Base-by-base conservation (phyloP, 2,797 vertebrate genomes). In the Etheostoma perlongum region DNA sequence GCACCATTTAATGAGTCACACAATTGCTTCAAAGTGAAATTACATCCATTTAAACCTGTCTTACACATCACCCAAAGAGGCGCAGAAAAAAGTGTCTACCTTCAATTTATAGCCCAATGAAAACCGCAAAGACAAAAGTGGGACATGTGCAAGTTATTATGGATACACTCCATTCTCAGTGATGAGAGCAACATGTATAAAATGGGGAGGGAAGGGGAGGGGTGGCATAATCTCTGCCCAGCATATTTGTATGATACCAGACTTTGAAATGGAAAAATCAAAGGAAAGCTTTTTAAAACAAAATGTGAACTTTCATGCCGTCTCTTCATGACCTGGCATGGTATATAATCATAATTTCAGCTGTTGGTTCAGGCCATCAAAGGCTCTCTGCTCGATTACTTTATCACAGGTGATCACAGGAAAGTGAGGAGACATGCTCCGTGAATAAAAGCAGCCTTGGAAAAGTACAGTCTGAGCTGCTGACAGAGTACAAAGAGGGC, bases 121-220 rank as follows among this genome's bases (percentile, higher is more conserved):
- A 94, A 95, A 94, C 93, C 91, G n/a, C 94, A 93, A 91, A 94
- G 93, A 95, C 94, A 95, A 94, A 96, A 93, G 91, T 87, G 85
- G 84, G 84, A 93, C 95, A 96, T 95, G 92, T 96, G 95, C 89
- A 93, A 95, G 94, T 94, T 95, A 95, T 96, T 96, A 96, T 74
- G 81, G 83, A 92, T 91, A 89, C 86, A 85, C 89, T 93, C 84
- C 77, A 81, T 93, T 89, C 91, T 90, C 90, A 75, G 82, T 94
- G 94, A 96, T 95, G 95, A 95, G 93, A 94, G 93, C 93, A 94
- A 89, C 94, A 95, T 95, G 95, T 93, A 94, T 90, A 89, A 92
- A 88, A 88, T 13, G 44, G 54, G 68, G 62, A 63, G 72, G 59
- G 44, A 36, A 16, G 21, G 52, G 89, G 78, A 33, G 85, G 77